A percentile compares a stretch with the other conserved stretches of the same genome.
These are phyloP conservation scores for Huso huso DNA, from an alignment of 2,797 vertebrate species.

Conservation along the genomic window DNA sequence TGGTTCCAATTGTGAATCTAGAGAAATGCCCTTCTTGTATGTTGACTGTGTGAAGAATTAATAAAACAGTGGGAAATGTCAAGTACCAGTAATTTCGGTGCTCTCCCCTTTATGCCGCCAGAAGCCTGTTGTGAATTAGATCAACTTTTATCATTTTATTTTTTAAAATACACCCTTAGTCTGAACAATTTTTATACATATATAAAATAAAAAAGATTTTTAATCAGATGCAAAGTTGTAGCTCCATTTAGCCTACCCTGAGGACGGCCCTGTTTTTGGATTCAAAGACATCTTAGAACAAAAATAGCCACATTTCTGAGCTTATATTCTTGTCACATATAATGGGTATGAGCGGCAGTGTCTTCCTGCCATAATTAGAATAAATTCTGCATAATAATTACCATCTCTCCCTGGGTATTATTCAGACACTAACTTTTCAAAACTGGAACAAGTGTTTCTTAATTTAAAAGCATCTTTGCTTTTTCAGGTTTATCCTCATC, in stretches of 20 bases:
- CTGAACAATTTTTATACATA: too few species aligned
- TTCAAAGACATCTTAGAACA: background rate
- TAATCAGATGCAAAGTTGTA: constrained; percentile 4
- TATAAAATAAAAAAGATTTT: background rate
- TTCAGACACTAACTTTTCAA: constrained; percentile 5
- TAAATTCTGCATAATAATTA: constrained; percentile 9
- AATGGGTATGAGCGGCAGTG: background rate
- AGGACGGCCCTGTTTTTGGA: background rate
- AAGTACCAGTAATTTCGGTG: background rate
- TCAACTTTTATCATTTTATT: background rate
- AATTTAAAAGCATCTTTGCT: constrained; percentile 9
- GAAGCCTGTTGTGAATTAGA: background rate
- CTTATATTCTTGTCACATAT: constrained; percentile 1
- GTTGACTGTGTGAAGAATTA: background rate
- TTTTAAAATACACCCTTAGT: background rate
- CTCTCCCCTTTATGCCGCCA: background rate
- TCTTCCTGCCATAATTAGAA: constrained; percentile 1
- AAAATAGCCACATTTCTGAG: background rate
- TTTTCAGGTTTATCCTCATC: constrained; percentile 5
- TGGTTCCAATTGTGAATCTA: too few species aligned
- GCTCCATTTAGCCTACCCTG: background rate
- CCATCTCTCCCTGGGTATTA: constrained; percentile 2
- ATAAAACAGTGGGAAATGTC: background rate
- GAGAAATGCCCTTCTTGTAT: background rate
- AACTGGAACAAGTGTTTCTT: constrained; percentile 6